Evolutionary conservation across 2,113 vertebrate species (phyloP), one percentile per base, ranked within the genome.

Genomic region (Pandion haliaetus): DNA sequence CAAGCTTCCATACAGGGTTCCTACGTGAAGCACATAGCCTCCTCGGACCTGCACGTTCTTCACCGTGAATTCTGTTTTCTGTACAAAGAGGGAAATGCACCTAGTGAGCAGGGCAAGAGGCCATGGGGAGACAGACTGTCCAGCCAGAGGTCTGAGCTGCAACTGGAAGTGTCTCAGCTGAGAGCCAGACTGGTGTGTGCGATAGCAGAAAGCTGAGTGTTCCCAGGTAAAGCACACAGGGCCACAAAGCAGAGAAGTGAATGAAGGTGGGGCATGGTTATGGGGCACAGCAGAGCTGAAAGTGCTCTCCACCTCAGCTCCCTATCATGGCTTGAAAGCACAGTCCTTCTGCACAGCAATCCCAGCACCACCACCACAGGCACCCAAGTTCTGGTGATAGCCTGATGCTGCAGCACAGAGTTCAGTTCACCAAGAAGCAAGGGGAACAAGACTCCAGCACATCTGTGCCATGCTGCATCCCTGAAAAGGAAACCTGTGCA

Each of bases 51-150:
- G 99, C 3, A 99, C 98, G 0, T 99, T 99, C 98, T 99, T 99
- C 96, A 99, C 99, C 0, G 99, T 99, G 96, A 99, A 99, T 97
- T 99, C 99, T 47, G 98, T 99, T 97, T 98, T 98, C 99, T 99
- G 97, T 62, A 66, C n/a, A 69, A 85, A 90, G 17, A 83, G 25
- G 25, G 4, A 93, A 92, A 93, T 1, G 14, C 8, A 47, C 10
- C 7, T 20, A 11, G 26, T 92, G 50, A 95, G 71, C 19, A 47
- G 52, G 21, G 12, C 0, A 2, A 71, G 50, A 65, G 28, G n/a
- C 25, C 44, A 76, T 6, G 10, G 25, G 61, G 38, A 78, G 47
- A 19, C 3, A 6, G 24, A 20, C 8, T 23, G 34, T 42, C 28
- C 40, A 87, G 42, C n/a, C 77, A 93, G 34, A 38, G 18, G 21